Evolutionary conservation across 1,140 invertebrate species (phyloP).

Genomic region (Acromyrmex heyeri): DNA sequence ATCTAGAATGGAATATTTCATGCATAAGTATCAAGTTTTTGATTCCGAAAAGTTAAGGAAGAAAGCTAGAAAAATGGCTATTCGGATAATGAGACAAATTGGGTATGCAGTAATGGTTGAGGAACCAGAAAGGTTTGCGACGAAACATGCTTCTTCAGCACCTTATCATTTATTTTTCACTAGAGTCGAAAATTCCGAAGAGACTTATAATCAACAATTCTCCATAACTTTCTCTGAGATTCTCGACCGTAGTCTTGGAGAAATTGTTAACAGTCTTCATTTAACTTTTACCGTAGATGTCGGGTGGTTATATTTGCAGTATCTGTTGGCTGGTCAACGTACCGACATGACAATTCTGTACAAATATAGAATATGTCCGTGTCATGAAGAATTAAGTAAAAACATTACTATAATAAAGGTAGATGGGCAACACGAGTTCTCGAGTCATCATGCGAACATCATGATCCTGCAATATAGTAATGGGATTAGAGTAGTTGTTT

Average conservation of each 20-base stretch:
- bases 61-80: conserved; percentile 73
- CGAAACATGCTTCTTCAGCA: conserved; percentile 89
- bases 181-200: conserved; percentile 88
- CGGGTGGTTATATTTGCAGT: conserved; percentile 94
- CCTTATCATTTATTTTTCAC: conserved; percentile 95
- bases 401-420: conserved; percentile 89
- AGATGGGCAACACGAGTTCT: conserved; percentile 73
- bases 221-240: conserved; percentile 92
- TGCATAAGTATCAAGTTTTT: conserved; percentile 12
- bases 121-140: conserved; percentile 87
- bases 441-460: conserved; percentile 96
- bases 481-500: conserved; percentile 94
- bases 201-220: conserved; percentile 89
- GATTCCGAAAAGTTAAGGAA: conserved; percentile 60
- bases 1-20: background rate
- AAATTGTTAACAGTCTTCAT: conserved; percentile 91
- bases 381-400: conserved; percentile 87
- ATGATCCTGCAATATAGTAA: conserved; percentile 95
- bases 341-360: conserved; percentile 90
- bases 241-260: conserved; percentile 91
- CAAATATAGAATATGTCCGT: conserved; percentile 88
- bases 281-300: conserved; percentile 97
- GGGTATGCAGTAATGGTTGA: conserved; percentile 73
- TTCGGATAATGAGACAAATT: conserved; percentile 74
- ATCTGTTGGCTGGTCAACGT: conserved; percentile 91